These are phyloP conservation scores for Tenthredo livida DNA, from an alignment of 2,888 invertebrate genomes.

Conservation along the genomic window DNA sequence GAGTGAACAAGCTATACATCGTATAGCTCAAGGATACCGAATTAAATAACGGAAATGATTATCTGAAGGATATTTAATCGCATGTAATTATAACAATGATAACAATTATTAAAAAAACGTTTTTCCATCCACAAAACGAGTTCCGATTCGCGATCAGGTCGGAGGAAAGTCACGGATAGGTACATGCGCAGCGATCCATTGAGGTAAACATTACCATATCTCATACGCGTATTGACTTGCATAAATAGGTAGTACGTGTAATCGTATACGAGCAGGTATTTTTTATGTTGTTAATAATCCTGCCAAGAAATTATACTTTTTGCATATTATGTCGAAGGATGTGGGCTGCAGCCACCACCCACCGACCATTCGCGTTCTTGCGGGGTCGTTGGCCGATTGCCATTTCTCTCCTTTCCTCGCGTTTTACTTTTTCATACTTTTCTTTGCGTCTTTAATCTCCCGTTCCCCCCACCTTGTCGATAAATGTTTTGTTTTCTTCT, in stretches of 20 bases:
- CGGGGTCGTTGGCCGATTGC: slow-evolving; percentile 74
- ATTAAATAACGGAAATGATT: background rate
- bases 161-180: background rate
- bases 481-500: background rate
- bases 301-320: background rate
- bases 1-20: background rate
- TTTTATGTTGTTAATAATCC: background rate
- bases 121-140: background rate
- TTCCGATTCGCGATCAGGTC: background rate
- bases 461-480: background rate
- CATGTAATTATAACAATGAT: background rate
- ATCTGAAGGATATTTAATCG: background rate
- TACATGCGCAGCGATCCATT: background rate
- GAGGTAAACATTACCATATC: background rate
- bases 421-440: slow-evolving; percentile 50
- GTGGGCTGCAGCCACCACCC: slow-evolving; percentile 36
- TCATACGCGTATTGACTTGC: background rate
- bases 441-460: slow-evolving; percentile 3
- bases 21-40: background rate
- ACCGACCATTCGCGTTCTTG: slow-evolving; percentile 54
- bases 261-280: background rate
- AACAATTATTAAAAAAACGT: background rate
- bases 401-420: slow-evolving; percentile 55
- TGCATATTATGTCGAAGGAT: slow-evolving; percentile 29
- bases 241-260: slow-evolving; percentile 1